Base-by-base conservation (phyloP, 2,113 vertebrate genomes). In the Stercorarius parasiticus region DNA sequence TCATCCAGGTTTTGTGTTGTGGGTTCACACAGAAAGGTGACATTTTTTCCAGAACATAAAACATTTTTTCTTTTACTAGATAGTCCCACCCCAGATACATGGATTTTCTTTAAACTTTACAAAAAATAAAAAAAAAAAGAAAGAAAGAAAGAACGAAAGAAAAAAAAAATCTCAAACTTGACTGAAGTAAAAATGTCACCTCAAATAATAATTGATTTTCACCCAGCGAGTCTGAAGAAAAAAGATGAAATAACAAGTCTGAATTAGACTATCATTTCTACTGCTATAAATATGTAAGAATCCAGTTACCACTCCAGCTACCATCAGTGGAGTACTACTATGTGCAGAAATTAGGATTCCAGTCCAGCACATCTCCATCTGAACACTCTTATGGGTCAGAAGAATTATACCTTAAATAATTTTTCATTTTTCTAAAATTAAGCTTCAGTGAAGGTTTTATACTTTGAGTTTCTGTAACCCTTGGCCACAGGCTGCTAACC, bases 401-500 rank as follows among this genome's bases (percentile, higher is more conserved):
- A 86, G 38, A 71, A 76, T 42, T 56, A 5, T 21, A 8, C 10
- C 17, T 17, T 78, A 65, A 71, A 72, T 32, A 0, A 2, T 70
- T 90, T 52, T 69, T 56, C 1, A 7, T 77, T 92, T 94, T 72
- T 58, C 20, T 26, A 29, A 45, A 86, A 45, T 52, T 53, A 40
- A 65, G 10, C 56, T 92, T 71, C 29, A 78, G 32, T 77, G 79
- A 88, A 81, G 5, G 6, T 65, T 84, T 94, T 78, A 47, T 72
- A 82, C 53, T 91, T 76, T 30, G 49, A 56, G 65, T 95, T 92
- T 90, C 83, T 70, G 65, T 70, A 91, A 95, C 56, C 40, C 53
- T 71, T 84, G 86, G 62, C 47, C 61, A 91, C 65, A 91, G 70
- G 15, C 65, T 91, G 83, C 81, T 95, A 93, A 95, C 86, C 70